Conservation (phyloP, 2,888 invertebrate species). For the Endotricha flammealis region DNA sequence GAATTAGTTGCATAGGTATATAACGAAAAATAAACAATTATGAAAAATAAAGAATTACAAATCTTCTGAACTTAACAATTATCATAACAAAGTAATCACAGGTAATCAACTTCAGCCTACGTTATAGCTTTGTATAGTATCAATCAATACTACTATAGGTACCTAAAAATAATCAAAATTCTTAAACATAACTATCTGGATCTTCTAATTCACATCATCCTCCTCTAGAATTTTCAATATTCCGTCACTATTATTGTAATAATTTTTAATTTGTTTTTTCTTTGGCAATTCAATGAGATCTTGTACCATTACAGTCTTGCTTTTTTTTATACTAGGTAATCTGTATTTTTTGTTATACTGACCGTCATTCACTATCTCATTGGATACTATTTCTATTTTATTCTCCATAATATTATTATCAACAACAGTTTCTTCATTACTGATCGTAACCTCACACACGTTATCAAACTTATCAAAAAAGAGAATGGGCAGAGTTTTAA, state of each 20-base stretch:
- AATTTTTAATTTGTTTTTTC: conserved; percentile 1
- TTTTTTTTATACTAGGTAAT: conserved; percentile 1
- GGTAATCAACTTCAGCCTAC: too few relatives aligned
- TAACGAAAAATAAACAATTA: too few relatives aligned
- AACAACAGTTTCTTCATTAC: neutral
- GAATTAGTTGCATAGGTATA: too few relatives aligned
- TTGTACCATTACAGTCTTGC: neutral
- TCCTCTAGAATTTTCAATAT: neutral
- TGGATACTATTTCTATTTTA: neutral
- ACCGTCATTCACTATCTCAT: neutral
- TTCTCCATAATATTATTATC: neutral
- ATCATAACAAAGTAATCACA: too few relatives aligned
- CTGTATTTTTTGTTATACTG: too few relatives aligned
- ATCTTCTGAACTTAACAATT: too few relatives aligned
- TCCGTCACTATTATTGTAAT: neutral
- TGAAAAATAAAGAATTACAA: too few relatives aligned
- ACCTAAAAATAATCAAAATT: too few relatives aligned
- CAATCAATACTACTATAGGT: too few relatives aligned
- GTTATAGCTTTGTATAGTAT: too few relatives aligned
- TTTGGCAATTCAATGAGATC: neutral
- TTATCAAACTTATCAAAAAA: neutral
- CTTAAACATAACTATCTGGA: too few relatives aligned
- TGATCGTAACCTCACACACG: neutral
- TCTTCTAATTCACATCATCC: neutral
- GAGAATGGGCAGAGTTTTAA: neutral